phyloP scores from a whole-genome alignment of 2,797 vertebrate genomes.

The Denticeps clupeoides region DNA sequence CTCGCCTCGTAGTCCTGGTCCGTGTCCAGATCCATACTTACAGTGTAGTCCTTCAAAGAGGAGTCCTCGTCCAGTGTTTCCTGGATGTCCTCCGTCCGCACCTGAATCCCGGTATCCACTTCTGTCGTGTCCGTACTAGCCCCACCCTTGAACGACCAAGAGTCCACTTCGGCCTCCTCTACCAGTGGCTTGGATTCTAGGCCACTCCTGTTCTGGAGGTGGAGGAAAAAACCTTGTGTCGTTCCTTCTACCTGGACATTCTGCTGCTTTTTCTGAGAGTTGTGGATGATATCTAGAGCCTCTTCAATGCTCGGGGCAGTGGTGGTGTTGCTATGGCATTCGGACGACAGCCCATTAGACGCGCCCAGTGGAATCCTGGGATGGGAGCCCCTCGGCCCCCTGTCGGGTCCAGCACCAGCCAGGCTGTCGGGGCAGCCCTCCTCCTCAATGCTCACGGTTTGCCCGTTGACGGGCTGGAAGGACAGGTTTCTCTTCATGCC shows the following conservation, averaged over 20 bases:
- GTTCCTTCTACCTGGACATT: conserved; percentile 54
- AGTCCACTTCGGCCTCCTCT: conserved; percentile 52
- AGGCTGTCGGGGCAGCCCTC: conserved; percentile 54
- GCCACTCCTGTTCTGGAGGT: conserved; percentile 60
- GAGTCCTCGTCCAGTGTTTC: conserved; percentile 92
- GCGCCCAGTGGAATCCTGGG: conserved; percentile 42
- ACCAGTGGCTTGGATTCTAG: conserved; percentile 47
- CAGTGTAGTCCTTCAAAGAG: conserved; percentile 85
- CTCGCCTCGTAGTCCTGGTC: conserved; percentile 68
- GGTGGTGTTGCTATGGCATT: conserved; percentile 60
- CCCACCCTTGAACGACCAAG: conserved; percentile 60
- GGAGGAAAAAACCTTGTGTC: conserved; percentile 88
- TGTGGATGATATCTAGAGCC: conserved; percentile 85
- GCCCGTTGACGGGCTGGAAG: conserved; percentile 82
- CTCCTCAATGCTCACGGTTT: conserved; percentile 76
- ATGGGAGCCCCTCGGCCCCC: conserved; percentile 30
- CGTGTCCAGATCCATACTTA: conserved; percentile 88
- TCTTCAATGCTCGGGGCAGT: conserved; percentile 81
- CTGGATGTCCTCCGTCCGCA: conserved; percentile 86
- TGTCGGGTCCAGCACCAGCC: conserved; percentile 36
- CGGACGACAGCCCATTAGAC: conserved; percentile 57
- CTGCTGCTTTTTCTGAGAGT: conserved; percentile 55
- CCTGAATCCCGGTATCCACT: conserved; percentile 89
- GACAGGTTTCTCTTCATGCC: conserved; percentile 78
- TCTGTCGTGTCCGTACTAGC: conserved; percentile 79